phyloP scores from a whole-genome alignment of 2,113 vertebrate species.

The Mormyrus iriodes region DNA sequence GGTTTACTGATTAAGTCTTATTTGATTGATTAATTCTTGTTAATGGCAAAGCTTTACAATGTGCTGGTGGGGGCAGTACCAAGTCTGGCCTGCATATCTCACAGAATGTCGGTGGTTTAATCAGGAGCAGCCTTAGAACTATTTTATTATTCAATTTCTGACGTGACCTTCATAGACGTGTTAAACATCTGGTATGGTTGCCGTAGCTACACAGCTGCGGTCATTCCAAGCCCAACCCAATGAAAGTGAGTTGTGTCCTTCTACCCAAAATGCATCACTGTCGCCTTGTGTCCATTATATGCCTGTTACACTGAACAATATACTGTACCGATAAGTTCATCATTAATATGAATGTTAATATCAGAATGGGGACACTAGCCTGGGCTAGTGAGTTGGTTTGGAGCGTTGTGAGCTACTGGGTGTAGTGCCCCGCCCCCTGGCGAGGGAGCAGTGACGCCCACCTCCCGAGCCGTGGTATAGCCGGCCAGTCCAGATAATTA shows the following conservation, averaged over 20 bases:
- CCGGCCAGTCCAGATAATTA: slow-evolving; percentile 18
- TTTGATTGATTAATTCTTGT: neutral
- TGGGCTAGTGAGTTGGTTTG: neutral
- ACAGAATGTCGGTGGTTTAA: neutral
- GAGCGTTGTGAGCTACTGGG: neutral
- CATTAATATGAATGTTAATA: neutral
- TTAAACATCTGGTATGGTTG: neutral
- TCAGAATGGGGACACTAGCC: neutral
- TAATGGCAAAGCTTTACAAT: neutral
- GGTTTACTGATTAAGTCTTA: neutral
- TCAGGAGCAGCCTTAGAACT: neutral
- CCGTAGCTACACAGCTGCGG: neutral
- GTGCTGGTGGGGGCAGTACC: neutral
- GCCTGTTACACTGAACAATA: neutral
- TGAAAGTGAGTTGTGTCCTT: neutral
- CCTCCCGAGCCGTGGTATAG: neutral
- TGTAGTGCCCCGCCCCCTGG: neutral
- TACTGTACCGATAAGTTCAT: neutral
- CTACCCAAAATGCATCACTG: neutral
- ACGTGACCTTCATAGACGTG: neutral
- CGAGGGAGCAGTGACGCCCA: neutral
- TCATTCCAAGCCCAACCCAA: neutral
- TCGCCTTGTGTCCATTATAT: neutral
- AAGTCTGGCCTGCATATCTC: neutral
- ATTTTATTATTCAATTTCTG: neutral